Conservation (phyloP, 1,140 invertebrate species). For the Belonocnema kinseyi region DNA sequence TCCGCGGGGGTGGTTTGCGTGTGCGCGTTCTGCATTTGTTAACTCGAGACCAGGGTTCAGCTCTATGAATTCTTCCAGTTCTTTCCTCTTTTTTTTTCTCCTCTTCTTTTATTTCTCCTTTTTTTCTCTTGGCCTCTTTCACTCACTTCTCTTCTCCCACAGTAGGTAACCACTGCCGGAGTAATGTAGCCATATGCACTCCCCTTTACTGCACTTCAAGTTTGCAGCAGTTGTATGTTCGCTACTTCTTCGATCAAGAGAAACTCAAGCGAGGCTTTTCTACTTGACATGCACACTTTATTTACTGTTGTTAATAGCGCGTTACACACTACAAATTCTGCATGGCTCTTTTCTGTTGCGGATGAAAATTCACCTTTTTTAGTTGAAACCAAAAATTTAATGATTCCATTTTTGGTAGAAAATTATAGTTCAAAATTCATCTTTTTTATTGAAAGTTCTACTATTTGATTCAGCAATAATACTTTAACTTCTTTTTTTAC, state of each 20-base stretch:
- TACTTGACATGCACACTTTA: neutral
- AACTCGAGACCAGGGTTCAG: conserved; percentile 36
- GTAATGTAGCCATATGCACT: conserved; percentile 43
- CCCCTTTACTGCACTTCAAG: conserved; percentile 43
- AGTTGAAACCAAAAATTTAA: too few species aligned
- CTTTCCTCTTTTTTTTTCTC: conserved; percentile 43
- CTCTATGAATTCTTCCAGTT: conserved; percentile 36
- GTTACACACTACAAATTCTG: neutral
- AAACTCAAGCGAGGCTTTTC: conserved; percentile 23
- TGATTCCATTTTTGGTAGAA: too few species aligned
- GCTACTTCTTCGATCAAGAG: neutral
- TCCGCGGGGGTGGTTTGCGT: conserved; percentile 27
- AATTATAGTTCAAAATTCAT: too few species aligned
- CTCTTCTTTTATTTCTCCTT: conserved; percentile 42
- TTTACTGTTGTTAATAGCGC: neutral
- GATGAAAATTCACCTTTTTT: too few species aligned
- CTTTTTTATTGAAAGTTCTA: too few species aligned
- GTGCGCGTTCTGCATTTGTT: conserved; percentile 43
- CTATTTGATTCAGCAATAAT: too few species aligned
- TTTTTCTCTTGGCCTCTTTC: conserved; percentile 19
- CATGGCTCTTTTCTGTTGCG: neutral
- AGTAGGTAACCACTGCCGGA: conserved; percentile 48
- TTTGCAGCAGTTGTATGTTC: conserved; percentile 39
- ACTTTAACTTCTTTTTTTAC: too few species aligned
- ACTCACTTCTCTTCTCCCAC: conserved; percentile 4